These are phyloP conservation scores for Otus sunia DNA, from an alignment of 2,113 vertebrate species.

Conservation along the genomic window DNA sequence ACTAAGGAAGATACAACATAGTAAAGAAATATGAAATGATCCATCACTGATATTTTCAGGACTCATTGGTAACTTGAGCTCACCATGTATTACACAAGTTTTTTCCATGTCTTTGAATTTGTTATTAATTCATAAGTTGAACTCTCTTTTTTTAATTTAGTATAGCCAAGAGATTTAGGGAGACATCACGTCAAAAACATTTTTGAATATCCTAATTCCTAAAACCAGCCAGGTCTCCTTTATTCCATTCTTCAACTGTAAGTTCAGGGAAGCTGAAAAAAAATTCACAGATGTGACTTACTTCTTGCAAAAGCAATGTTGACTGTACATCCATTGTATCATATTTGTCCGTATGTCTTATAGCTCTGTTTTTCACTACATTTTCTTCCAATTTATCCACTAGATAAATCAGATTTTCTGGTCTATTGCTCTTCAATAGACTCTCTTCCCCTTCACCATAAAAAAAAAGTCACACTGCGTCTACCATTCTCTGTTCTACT, in stretches of 20 bases:
- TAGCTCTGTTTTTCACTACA: neutral
- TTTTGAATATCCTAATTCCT: neutral
- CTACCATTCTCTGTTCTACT: neutral
- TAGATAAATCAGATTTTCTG: slow-evolving; percentile 5
- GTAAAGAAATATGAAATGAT: neutral
- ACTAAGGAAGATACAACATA: neutral
- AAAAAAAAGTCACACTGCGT: neutral
- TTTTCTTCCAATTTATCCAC: neutral
- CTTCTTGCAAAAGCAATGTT: neutral
- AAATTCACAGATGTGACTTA: neutral
- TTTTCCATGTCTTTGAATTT: neutral
- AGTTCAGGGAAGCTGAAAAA: neutral
- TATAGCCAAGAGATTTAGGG: neutral
- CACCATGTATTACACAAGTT: neutral
- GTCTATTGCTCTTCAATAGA: neutral
- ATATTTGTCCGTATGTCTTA: neutral
- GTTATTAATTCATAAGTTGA: neutral
- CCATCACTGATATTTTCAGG: neutral
- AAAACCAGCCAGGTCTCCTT: neutral
- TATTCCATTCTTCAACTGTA: neutral
- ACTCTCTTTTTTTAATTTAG: neutral
- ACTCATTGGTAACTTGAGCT: neutral
- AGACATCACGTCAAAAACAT: neutral
- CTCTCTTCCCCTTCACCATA: neutral
- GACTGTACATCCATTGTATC: neutral